Percentiles rank a stretch among this genome's conserved stretches.
Evolutionary conservation across 2,888 invertebrate genomes (phyloP).

Genomic region (Drosophila melanosoma): DNA sequence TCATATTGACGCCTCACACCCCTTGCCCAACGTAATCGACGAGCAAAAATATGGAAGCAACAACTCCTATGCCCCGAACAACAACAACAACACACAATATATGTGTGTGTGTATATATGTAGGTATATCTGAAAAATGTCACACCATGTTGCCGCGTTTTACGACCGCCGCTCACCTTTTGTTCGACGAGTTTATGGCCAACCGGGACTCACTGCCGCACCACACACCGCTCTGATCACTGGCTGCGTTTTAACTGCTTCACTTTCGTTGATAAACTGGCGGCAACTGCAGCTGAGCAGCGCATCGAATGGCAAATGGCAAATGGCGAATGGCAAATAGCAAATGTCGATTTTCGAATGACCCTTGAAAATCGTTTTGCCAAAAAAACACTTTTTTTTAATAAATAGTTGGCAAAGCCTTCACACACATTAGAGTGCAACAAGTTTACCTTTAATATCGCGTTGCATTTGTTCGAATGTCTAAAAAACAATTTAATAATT

Average conservation of each 20-base stretch:
- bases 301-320: slow-evolving; percentile 22
- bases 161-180: slow-evolving; percentile 74
- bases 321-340: slow-evolving; percentile 21
- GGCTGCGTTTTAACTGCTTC: slow-evolving; percentile 66
- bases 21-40: slow-evolving; percentile 36
- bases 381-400: slow-evolving; percentile 48
- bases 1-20: slow-evolving; percentile 38
- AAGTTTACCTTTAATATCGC: slow-evolving; percentile 57
- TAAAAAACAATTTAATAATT: slow-evolving; percentile 22
- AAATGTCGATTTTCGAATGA: slow-evolving; percentile 11
- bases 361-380: slow-evolving; percentile 21
- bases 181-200: slow-evolving; percentile 69
- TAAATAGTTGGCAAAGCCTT: slow-evolving; percentile 42
- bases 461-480: slow-evolving; percentile 38
- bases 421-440: slow-evolving; percentile 27
- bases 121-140: slow-evolving; percentile 63
- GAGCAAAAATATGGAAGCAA: slow-evolving; percentile 64
- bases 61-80: slow-evolving; percentile 14
- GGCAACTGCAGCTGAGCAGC: slow-evolving; percentile 14
- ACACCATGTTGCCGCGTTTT: slow-evolving; percentile 79
- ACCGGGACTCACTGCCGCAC: slow-evolving; percentile 45
- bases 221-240: slow-evolving; percentile 9
- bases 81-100: slow-evolving; percentile 12
- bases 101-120: background rate
- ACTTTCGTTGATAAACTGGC: slow-evolving; percentile 60